A percentile compares a stretch with the other conserved stretches of the same genome.
Evolutionary conservation across 1,140 invertebrate species (phyloP).

Genomic region (Lordiphosa mommai): DNA sequence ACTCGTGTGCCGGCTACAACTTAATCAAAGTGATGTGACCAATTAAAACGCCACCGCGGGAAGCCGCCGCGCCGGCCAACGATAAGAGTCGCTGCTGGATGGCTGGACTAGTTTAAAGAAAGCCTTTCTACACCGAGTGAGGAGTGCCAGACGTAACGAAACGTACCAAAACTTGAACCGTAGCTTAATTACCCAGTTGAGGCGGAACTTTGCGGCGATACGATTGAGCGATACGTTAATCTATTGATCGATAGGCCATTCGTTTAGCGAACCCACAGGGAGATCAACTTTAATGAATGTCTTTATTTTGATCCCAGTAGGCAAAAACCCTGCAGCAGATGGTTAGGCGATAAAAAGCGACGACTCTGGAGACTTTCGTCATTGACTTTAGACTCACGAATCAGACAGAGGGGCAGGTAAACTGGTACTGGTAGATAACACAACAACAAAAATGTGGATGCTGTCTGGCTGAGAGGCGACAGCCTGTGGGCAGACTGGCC

Average conservation of each 20-base stretch:
- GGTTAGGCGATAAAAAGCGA: slow-evolving; percentile 13
- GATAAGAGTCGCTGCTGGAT: slow-evolving; percentile 28
- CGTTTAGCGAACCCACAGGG: slow-evolving; percentile 5
- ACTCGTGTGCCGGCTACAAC: slow-evolving; percentile 58
- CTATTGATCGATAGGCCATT: slow-evolving; percentile 33
- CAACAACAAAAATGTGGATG: neutral
- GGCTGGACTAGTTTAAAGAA: slow-evolving; percentile 71
- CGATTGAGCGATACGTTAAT: slow-evolving; percentile 26
- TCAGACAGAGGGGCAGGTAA: slow-evolving; percentile 1
- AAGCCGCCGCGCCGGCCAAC: slow-evolving; percentile 12
- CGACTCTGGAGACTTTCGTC: neutral
- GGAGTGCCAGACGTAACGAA: slow-evolving; percentile 32
- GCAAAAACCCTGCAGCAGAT: slow-evolving; percentile 2
- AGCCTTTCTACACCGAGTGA: slow-evolving; percentile 45
- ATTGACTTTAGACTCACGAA: neutral
- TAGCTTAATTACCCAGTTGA: slow-evolving; percentile 47
- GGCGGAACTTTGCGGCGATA: slow-evolving; percentile 17
- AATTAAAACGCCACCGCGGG: slow-evolving; percentile 74
- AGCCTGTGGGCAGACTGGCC: slow-evolving; percentile 40
- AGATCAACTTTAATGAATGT: slow-evolving; percentile 22
- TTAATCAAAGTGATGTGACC: slow-evolving; percentile 76
- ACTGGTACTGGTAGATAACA: slow-evolving; percentile 1
- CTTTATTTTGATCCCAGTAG: slow-evolving; percentile 19
- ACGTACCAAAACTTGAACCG: slow-evolving; percentile 36
- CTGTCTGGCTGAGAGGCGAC: slow-evolving; percentile 16